A percentile compares a stretch with the other conserved stretches of the same genome.
phyloP scores from a whole-genome alignment of 1,140 invertebrate species.

The Pseudomyrmex cubaensis region DNA sequence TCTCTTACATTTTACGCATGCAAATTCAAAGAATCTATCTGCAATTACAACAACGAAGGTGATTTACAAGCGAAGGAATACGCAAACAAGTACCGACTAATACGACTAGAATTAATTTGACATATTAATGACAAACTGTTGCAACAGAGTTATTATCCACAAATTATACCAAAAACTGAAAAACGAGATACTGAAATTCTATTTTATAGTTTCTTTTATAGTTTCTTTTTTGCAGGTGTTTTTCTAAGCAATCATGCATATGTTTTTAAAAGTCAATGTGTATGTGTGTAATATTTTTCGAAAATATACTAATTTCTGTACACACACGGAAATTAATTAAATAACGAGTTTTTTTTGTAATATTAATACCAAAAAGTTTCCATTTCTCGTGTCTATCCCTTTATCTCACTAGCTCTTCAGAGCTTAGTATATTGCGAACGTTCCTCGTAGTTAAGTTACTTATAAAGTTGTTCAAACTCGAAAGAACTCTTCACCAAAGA shows the following conservation, averaged over 20 bases:
- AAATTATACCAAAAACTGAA: slow-evolving; percentile 47
- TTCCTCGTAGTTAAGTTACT: slow-evolving; percentile 69
- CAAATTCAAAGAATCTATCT: slow-evolving; percentile 62
- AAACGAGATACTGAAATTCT: slow-evolving; percentile 48
- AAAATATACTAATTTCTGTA: not conserved
- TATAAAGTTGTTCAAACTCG: slow-evolving; percentile 74
- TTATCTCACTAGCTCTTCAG: slow-evolving; percentile 49
- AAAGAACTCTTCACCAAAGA: slow-evolving; percentile 68
- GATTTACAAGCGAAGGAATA: not conserved
- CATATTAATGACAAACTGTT: slow-evolving; percentile 46
- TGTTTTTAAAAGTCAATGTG: too few relatives aligned
- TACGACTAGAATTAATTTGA: slow-evolving; percentile 22
- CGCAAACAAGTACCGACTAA: slow-evolving; percentile 14
- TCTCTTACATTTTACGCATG: slow-evolving; percentile 65
- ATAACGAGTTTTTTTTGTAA: slow-evolving; percentile 37
- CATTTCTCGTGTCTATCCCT: slow-evolving; percentile 53
- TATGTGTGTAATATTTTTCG: not conserved
- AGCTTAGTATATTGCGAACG: slow-evolving; percentile 57
- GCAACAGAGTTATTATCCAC: slow-evolving; percentile 45
- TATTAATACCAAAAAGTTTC: slow-evolving; percentile 69
- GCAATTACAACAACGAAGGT: slow-evolving; percentile 9
- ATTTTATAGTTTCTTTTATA: not conserved
- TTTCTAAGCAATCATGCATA: not conserved
- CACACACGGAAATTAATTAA: slow-evolving; percentile 58
- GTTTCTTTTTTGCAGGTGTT: not conserved